phyloP scores from a whole-genome alignment of 2,797 vertebrate species.

The Clamator glandarius region DNA sequence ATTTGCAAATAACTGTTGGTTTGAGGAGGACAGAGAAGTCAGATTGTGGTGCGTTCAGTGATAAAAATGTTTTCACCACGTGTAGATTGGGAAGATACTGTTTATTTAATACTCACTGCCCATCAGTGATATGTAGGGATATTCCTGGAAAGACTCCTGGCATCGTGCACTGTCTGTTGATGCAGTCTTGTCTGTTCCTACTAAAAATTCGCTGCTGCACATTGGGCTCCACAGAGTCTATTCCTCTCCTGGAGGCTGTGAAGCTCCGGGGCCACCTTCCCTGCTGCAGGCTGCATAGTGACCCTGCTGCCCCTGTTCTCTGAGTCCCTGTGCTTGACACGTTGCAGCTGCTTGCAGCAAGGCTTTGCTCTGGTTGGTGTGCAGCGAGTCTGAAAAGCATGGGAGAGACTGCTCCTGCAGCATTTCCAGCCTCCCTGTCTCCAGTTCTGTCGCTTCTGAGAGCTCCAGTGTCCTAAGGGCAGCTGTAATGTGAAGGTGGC shows the following conservation, averaged over 20 bases:
- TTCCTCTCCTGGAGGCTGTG: accelerated
- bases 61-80: accelerated
- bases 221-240: neutral
- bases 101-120: neutral
- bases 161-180: neutral
- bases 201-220: accelerated
- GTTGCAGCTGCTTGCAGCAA: neutral
- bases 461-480: neutral
- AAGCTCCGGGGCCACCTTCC: neutral
- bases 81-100: accelerated
- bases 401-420: accelerated
- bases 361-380: neutral
- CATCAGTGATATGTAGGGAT: accelerated
- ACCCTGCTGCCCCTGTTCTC: neutral
- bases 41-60: neutral
- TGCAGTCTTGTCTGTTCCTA: neutral
- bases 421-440: neutral
- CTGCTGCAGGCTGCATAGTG: accelerated
- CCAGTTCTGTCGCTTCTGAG: accelerated
- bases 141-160: neutral
- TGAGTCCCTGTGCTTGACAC: accelerated
- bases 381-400: neutral
- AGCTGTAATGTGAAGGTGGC: neutral
- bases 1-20: neutral
- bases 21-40: neutral